A percentile compares a stretch with the other conserved stretches of the same genome.
These are phyloP conservation scores for Cinclus mexicanus DNA, from an alignment of 2,113 vertebrate species.

Conservation along the genomic window DNA sequence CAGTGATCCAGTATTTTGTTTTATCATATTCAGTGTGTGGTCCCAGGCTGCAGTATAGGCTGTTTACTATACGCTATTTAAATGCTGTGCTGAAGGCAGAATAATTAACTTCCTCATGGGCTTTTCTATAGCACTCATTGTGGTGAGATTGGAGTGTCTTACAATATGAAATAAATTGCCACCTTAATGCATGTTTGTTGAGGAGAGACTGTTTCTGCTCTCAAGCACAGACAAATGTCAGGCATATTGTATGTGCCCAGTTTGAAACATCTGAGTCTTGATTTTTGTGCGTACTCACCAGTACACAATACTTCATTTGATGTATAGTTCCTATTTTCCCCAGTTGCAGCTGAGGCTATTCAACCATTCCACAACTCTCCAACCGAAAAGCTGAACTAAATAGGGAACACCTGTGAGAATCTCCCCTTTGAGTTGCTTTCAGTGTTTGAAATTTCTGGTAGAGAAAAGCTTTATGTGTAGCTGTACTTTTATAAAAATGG, in stretches of 20 bases:
- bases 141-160: background rate
- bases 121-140: slow-evolving; percentile 4
- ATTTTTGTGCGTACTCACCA: background rate
- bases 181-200: background rate
- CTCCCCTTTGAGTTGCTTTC: background rate
- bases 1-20: slow-evolving; percentile 10
- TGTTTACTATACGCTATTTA: slow-evolving; percentile 1
- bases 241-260: background rate
- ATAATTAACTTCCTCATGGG: slow-evolving; percentile 24
- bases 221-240: background rate
- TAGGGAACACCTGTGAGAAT: background rate
- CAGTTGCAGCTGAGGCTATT: background rate
- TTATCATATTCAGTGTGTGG: background rate
- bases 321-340: background rate
- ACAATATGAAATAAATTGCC: slow-evolving; percentile 13
- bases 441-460: background rate
- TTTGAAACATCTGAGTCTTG: background rate
- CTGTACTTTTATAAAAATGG: background rate
- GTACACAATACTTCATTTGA: background rate
- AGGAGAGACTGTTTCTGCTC: background rate
- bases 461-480: rapidly evolving
- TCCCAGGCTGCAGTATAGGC: background rate
- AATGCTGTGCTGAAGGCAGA: slow-evolving; percentile 23
- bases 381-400: background rate
- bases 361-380: background rate